Conservation (phyloP, 64 coral and sea anemone genomes). For the Orbicella faveolata region DNA sequence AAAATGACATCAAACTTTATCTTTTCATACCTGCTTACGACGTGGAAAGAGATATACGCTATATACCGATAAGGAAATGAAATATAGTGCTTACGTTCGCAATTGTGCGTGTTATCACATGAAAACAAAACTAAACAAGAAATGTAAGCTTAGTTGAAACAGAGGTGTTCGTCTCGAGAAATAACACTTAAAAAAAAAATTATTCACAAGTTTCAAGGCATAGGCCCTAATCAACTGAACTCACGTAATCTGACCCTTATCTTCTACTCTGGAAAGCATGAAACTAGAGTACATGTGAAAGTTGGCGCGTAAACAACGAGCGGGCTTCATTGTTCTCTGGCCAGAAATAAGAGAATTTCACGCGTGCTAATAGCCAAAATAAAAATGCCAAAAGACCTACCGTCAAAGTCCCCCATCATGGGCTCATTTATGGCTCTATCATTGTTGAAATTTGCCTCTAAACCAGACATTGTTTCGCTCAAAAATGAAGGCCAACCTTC, state of each 20-base stretch:
- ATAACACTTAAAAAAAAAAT: not conserved
- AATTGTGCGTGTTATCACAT: not conserved
- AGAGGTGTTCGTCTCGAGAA: not conserved
- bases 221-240: not conserved
- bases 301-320: conserved; percentile 9
- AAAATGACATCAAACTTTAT: too few species aligned
- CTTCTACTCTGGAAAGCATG: not conserved
- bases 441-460: conserved; percentile 60
- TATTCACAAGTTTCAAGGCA: not conserved
- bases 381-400: conserved; percentile 33
- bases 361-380: not conserved
- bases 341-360: not conserved
- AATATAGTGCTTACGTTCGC: not conserved
- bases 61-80: not conserved
- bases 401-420: conserved; percentile 72
- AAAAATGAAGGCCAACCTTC: conserved; percentile 70
- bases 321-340: not conserved
- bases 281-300: not conserved
- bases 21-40: too few species aligned
- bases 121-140: too few species aligned
- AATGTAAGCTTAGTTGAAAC: not conserved
- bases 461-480: conserved; percentile 52
- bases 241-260: not conserved
- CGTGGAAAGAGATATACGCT: not conserved
- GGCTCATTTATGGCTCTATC: conserved; percentile 63